Percentiles rank a stretch among this genome's conserved stretches.
phyloP scores from a whole-genome alignment of 2,113 vertebrate genomes.

The Mastomys natalensis region DNA sequence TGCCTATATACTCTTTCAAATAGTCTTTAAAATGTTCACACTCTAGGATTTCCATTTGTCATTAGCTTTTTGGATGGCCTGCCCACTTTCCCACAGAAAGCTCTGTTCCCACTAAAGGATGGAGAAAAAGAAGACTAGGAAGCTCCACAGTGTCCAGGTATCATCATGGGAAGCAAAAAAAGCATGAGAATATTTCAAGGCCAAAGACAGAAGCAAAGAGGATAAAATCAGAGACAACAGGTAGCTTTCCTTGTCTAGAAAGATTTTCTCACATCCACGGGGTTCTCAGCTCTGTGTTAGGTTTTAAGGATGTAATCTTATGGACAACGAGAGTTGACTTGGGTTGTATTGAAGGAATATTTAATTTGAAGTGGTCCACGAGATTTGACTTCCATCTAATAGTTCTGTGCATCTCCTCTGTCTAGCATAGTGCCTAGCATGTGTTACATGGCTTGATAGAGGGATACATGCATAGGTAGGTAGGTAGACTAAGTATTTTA shows the following conservation, averaged over 20 bases:
- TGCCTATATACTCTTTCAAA: background rate
- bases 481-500: background rate
- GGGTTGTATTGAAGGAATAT: background rate
- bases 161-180: background rate
- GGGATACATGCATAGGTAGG: background rate
- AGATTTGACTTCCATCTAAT: slow-evolving; percentile 11
- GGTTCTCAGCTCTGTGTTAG: background rate
- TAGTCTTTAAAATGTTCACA: slow-evolving; percentile 40
- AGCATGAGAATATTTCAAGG: background rate
- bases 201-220: slow-evolving; percentile 13
- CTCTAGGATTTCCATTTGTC: slow-evolving; percentile 50
- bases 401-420: background rate
- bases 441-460: background rate
- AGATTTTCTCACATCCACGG: background rate
- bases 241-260: slow-evolving; percentile 4
- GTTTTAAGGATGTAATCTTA: slow-evolving; percentile 16
- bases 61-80: background rate
- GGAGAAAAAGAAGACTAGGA: slow-evolving; percentile 27
- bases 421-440: slow-evolving; percentile 12
- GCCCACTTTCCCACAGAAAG: slow-evolving; percentile 35
- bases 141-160: background rate
- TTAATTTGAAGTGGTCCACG: slow-evolving; percentile 13
- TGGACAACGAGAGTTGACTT: slow-evolving; percentile 12
- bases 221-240: slow-evolving; percentile 22
- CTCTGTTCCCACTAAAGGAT: slow-evolving; percentile 11